Evolutionary conservation across 2,113 vertebrate genomes (phyloP).

Genomic region (Centrocercus urophasianus): DNA sequence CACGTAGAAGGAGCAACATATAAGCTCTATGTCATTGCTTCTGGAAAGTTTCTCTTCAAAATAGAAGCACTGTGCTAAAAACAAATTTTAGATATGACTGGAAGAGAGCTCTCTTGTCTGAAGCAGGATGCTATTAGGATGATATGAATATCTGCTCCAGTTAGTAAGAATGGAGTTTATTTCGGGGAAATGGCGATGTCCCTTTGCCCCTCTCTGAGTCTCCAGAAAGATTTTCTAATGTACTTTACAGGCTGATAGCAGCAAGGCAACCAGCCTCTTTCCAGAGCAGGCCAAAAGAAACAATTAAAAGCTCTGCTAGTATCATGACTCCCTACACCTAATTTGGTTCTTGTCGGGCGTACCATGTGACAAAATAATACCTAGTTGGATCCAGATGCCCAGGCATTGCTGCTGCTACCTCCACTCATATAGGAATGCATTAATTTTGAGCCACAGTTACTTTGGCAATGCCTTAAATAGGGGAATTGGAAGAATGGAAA

Average conservation of each 20-base stretch:
- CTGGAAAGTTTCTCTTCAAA: not conserved
- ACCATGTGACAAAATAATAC: not conserved
- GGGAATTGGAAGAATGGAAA: not conserved
- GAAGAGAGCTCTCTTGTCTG: not conserved
- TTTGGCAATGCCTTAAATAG: not conserved
- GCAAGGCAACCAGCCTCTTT: not conserved
- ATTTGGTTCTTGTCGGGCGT: not conserved
- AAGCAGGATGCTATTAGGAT: not conserved
- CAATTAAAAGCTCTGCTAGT: not conserved
- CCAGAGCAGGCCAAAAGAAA: not conserved
- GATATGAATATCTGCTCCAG: not conserved
- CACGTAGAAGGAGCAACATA: accelerated
- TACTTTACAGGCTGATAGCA: not conserved
- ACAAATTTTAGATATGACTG: not conserved
- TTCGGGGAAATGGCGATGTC: not conserved
- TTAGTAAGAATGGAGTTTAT: not conserved
- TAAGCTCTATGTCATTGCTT: not conserved
- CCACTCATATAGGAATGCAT: not conserved
- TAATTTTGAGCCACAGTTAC: not conserved
- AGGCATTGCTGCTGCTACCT: not conserved
- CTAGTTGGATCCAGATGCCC: not conserved
- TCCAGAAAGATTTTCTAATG: not conserved
- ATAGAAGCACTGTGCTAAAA: not conserved
- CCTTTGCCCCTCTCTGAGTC: not conserved
- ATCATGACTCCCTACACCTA: not conserved